These are phyloP conservation scores for Odontocerum albicorne DNA, from an alignment of 2,888 invertebrate genomes.

Conservation along the genomic window DNA sequence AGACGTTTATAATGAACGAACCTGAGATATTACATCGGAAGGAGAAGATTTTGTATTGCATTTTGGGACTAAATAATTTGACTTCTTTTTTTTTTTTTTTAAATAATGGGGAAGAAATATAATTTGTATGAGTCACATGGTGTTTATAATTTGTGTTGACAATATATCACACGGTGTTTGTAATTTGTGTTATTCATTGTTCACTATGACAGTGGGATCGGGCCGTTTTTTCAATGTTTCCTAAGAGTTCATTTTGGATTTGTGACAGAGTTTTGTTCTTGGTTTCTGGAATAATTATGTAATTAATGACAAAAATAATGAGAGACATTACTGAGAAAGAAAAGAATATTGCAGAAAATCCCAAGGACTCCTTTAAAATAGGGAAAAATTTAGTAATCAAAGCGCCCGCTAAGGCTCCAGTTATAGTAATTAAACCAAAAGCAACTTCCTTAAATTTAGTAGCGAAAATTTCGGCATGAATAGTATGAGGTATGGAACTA, in stretches of 20 bases:
- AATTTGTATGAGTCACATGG: too few species aligned
- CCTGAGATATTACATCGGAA: too few species aligned
- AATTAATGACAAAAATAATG: constrained; percentile 52
- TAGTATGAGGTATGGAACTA: constrained; percentile 27
- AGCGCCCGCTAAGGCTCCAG: constrained; percentile 52
- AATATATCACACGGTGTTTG: too few species aligned
- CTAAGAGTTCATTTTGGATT: constrained; percentile 51
- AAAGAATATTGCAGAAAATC: constrained; percentile 53
- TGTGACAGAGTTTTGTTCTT: constrained; percentile 58
- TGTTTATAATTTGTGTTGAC: too few species aligned
- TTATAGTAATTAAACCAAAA: constrained; percentile 19
- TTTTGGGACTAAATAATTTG: too few species aligned
- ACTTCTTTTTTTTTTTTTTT: too few species aligned
- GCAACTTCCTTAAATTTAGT: constrained; percentile 28
- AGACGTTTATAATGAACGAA: too few species aligned
- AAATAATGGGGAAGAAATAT: too few species aligned
- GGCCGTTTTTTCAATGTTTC: too few species aligned
- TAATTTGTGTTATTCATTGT: too few species aligned
- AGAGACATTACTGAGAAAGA: constrained; percentile 50
- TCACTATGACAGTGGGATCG: too few species aligned
- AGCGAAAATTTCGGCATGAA: constrained; percentile 28
- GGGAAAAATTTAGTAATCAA: constrained; percentile 55
- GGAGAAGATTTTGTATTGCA: too few species aligned
- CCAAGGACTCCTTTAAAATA: constrained; percentile 49
- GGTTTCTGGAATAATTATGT: constrained; percentile 58